Evolutionary conservation across 2,888 invertebrate genomes (phyloP).

Genomic region (Volucella bombylans): DNA sequence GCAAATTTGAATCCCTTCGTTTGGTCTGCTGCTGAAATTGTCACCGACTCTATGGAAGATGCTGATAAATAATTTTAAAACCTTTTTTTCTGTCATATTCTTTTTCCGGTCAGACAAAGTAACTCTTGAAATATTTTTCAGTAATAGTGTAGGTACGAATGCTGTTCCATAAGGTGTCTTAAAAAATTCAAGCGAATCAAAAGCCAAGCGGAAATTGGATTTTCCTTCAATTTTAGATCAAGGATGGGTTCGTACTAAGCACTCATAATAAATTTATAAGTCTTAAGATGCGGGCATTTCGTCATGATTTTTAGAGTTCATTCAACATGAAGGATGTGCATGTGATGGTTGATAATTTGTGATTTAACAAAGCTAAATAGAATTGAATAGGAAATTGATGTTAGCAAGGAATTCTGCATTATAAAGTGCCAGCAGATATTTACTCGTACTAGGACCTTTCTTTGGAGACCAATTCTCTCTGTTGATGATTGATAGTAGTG

Average conservation of each 20-base stretch:
- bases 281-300: too few relatives aligned
- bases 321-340: too few relatives aligned
- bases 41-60: background rate
- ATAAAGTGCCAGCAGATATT: too few relatives aligned
- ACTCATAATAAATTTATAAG: too few relatives aligned
- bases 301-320: too few relatives aligned
- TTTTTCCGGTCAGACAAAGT: background rate
- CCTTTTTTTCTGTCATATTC: constrained; percentile 5
- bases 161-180: background rate
- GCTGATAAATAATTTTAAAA: background rate
- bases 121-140: background rate
- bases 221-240: background rate
- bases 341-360: too few relatives aligned
- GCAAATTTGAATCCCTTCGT: background rate
- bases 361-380: too few relatives aligned
- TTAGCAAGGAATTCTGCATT: too few relatives aligned
- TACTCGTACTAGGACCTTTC: too few relatives aligned
- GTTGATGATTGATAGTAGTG: too few relatives aligned
- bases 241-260: background rate
- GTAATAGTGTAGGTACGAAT: background rate
- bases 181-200: background rate
- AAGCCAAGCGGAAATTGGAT: constrained; percentile 20
- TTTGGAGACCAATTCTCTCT: too few relatives aligned
- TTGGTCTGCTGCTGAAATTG: background rate
- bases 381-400: too few relatives aligned